phyloP scores from a whole-genome alignment of 2,797 vertebrate genomes.

The Amblyopsis hoosieri region DNA sequence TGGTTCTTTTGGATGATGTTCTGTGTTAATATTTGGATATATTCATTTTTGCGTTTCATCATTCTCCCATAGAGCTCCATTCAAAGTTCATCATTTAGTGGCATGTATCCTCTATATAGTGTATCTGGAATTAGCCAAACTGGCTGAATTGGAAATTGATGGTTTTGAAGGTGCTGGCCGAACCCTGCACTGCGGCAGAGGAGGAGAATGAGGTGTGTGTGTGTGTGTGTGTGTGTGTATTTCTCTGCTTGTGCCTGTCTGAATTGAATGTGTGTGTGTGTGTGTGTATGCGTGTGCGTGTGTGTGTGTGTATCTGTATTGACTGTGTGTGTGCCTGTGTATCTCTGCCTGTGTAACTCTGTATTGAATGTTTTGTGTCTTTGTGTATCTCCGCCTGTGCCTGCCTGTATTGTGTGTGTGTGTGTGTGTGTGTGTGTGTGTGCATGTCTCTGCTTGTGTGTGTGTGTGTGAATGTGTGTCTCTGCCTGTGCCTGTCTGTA shows the following conservation, averaged over 20 bases:
- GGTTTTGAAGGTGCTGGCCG: constrained; percentile 67
- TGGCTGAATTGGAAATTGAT: constrained; percentile 57
- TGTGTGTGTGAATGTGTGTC: no score
- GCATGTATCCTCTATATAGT: no score
- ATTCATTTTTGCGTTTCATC: no score
- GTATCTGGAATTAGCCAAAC: constrained; percentile 22
- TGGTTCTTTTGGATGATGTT: no score
- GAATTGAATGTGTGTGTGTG: constrained; percentile 22
- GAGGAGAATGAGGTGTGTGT: constrained; percentile 60
- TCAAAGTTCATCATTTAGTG: no score
- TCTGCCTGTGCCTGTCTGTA: no score
- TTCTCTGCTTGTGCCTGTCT: not conserved
- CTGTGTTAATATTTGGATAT: no score
- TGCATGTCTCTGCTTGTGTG: no score
- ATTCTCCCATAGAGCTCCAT: no score
- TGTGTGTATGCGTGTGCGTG: constrained; percentile 17
- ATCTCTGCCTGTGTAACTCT: no score
- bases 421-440: constrained; percentile 1
- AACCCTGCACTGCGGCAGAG: constrained; percentile 80
- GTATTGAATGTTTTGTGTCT: no score
- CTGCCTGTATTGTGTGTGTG: not conserved
- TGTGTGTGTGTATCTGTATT: constrained; percentile 1
- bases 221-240: constrained; percentile 21
- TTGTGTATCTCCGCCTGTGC: not conserved
- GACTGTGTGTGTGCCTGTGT: no score